Evolutionary conservation across 64 coral and sea anemone genomes (phyloP).

Genomic region (Platygyra sinensis): DNA sequence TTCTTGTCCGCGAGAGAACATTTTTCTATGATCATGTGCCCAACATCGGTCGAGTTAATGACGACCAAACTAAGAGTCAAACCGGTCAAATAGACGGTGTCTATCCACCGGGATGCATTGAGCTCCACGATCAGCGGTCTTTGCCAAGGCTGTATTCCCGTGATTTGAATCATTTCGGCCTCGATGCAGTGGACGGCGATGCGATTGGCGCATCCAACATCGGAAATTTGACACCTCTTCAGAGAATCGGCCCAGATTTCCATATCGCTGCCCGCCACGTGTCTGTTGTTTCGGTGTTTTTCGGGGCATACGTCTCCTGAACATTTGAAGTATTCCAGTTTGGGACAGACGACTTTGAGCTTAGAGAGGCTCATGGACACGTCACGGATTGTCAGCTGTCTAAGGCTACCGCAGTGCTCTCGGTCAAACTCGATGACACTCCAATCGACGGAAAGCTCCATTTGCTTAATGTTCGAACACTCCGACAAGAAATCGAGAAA

Average conservation of each 20-base stretch:
- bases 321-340: conserved; percentile 54
- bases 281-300: not conserved
- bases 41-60: not conserved
- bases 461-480: conserved; percentile 23
- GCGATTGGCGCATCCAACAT: conserved; percentile 6
- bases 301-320: not conserved
- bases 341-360: conserved; percentile 55
- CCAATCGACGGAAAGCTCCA: conserved; percentile 41
- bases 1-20: conserved; percentile 15
- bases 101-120: not conserved
- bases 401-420: conserved; percentile 27
- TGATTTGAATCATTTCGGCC: conserved; percentile 18
- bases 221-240: conserved; percentile 32
- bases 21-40: conserved; percentile 21
- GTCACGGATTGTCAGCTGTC: conserved; percentile 36
- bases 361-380: conserved; percentile 6
- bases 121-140: conserved; percentile 17
- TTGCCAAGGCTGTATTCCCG: conserved; percentile 1
- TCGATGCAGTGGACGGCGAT: conserved; percentile 29
- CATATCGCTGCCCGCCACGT: not conserved
- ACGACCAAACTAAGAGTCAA: not conserved
- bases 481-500: conserved; percentile 16
- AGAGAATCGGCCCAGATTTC: conserved; percentile 5
- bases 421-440: conserved; percentile 6
- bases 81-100: conserved; percentile 3